Percentiles rank a stretch among this genome's conserved stretches.
phyloP scores from a whole-genome alignment of 2,113 vertebrate genomes.

The Cebidichthys violaceus region DNA sequence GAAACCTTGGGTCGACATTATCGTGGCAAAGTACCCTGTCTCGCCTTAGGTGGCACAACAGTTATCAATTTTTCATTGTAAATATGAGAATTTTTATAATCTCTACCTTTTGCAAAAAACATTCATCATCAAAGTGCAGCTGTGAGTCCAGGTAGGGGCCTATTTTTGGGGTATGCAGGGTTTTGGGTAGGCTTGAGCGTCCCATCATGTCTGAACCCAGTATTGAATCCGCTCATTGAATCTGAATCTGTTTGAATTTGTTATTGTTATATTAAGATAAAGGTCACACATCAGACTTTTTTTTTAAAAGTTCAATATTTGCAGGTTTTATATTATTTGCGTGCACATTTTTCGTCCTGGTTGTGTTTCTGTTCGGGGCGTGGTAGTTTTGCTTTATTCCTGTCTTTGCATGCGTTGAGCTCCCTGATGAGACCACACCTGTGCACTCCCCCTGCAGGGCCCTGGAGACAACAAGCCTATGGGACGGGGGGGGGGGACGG shows the following conservation, averaged over 20 bases:
- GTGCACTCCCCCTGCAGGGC: not conserved
- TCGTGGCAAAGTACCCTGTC: not conserved
- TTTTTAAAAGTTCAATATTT: not conserved
- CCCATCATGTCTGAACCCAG: not conserved
- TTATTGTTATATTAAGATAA: not conserved
- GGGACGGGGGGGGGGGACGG: not conserved
- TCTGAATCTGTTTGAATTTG: not conserved
- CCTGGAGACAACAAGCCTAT: no score
- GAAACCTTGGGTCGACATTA: not conserved
- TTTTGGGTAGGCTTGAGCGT: not conserved
- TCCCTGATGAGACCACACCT: not conserved
- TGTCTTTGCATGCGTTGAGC: not conserved
- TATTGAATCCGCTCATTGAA: not conserved
- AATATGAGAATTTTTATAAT: not conserved
- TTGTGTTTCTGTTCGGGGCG: not conserved
- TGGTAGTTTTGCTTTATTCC: not conserved
- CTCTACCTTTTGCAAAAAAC: not conserved
- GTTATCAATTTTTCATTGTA: not conserved
- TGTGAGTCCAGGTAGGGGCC: not conserved
- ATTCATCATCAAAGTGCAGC: not conserved
- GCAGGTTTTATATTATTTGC: not conserved
- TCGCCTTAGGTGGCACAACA: not conserved
- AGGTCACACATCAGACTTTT: not conserved
- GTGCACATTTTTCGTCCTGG: not conserved
- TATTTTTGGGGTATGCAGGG: not conserved